Evolutionary conservation across 2,888 invertebrate genomes (phyloP).

Genomic region (Rosalia funebris): DNA sequence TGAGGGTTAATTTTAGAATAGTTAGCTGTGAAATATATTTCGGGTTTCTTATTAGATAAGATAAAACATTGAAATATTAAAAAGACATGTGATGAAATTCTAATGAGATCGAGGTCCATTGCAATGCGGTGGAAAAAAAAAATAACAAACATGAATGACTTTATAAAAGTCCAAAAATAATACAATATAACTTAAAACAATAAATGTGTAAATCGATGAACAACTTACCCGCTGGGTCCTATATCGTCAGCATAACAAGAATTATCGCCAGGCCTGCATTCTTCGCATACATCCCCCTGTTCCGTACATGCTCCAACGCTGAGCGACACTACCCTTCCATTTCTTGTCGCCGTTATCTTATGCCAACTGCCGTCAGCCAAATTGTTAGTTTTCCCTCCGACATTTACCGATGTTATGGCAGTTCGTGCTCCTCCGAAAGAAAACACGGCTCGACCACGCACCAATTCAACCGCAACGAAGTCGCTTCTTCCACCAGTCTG

Average conservation of each 20-base stretch:
- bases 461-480: conserved; percentile 90
- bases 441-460: conserved; percentile 85
- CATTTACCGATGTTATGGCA: conserved; percentile 83
- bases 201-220: not conserved
- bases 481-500: conserved; percentile 90
- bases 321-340: conserved; percentile 86
- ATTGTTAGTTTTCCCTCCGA: conserved; percentile 71
- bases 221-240: conserved; percentile 86
- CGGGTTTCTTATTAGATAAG: too few relatives aligned
- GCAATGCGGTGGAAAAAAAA: too few relatives aligned
- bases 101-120: too few relatives aligned
- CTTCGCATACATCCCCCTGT: conserved; percentile 86
- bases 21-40: too few relatives aligned
- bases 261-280: conserved; percentile 85
- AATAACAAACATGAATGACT: too few relatives aligned
- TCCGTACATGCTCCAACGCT: conserved; percentile 85
- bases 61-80: too few relatives aligned
- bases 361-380: conserved; percentile 91
- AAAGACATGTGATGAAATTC: too few relatives aligned
- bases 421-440: conserved; percentile 91
- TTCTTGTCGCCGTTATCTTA: conserved; percentile 89
- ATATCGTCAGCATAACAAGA: conserved; percentile 87
- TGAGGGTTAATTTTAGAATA: too few relatives aligned
- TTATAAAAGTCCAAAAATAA: too few relatives aligned
- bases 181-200: too few relatives aligned